Evolutionary conservation across 1,140 invertebrate species (phyloP).

Genomic region (Drepana arcuata): DNA sequence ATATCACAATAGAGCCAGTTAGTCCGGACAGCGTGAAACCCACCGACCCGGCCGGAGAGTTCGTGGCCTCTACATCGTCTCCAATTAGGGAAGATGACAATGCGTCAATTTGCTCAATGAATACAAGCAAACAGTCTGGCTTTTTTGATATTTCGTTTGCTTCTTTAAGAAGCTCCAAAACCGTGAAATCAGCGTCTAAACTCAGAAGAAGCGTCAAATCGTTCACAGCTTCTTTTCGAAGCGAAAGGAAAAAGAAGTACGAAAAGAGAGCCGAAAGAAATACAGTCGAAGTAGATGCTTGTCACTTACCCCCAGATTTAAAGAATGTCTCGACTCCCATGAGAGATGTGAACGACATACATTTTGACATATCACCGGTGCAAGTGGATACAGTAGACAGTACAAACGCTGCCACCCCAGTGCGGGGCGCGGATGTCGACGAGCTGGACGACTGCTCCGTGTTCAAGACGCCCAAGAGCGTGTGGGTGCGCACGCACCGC

Average conservation of each 20-base stretch:
- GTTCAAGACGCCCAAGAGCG: constrained; percentile 60
- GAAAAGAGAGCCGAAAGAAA: constrained; percentile 57
- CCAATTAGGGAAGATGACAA: constrained; percentile 66
- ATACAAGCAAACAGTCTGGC: constrained; percentile 65
- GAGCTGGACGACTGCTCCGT: constrained; percentile 49
- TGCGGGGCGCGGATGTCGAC: constrained; percentile 33
- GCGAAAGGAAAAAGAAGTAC: constrained; percentile 70
- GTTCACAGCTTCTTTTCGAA: constrained; percentile 67
- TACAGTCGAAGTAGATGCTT: constrained; percentile 47
- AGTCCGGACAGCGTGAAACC: constrained; percentile 54
- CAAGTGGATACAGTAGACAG: constrained; percentile 62
- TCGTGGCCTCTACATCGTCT: constrained; percentile 59
- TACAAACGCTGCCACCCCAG: constrained; percentile 37
- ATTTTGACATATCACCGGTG: constrained; percentile 61
- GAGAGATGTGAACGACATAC: constrained; percentile 50
- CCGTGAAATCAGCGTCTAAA: constrained; percentile 63
- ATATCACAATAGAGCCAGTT: constrained; percentile 52
- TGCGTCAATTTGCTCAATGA: constrained; percentile 61
- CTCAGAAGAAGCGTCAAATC: constrained; percentile 66
- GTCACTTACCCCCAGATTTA: constrained; percentile 39
- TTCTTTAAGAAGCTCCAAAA: constrained; percentile 60
- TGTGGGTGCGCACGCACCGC: constrained; percentile 37
- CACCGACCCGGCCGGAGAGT: constrained; percentile 57
- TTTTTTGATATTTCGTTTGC: constrained; percentile 70
- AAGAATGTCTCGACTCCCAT: constrained; percentile 56